Evolutionary conservation across 2,797 vertebrate species (phyloP).

Genomic region (Myripristis jacobus): DNA sequence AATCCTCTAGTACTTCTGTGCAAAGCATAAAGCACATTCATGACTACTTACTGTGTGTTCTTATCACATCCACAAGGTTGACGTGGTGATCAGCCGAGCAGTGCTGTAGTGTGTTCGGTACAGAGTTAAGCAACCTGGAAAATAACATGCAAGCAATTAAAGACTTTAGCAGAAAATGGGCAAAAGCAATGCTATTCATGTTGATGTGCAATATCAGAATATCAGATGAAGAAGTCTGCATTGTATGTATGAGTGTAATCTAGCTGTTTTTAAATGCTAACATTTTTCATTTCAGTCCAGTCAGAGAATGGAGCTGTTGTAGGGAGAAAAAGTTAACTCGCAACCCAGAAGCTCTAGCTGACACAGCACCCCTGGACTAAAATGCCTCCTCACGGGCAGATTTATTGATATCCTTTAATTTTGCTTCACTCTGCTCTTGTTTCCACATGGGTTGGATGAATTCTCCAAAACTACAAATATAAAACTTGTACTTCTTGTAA

Average conservation of each 20-base stretch:
- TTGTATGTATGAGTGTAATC: not conserved
- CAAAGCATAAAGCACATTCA: not conserved
- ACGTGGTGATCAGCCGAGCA: conserved; percentile 88
- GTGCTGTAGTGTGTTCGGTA: conserved; percentile 86
- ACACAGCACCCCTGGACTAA: too few species aligned
- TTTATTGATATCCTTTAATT: too few species aligned
- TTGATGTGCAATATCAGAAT: too few species aligned
- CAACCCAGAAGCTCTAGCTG: too few species aligned
- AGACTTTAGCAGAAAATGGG: not conserved
- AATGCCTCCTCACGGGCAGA: too few species aligned
- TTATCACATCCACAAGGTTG: conserved; percentile 81
- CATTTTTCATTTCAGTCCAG: too few species aligned
- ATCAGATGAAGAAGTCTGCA: not conserved
- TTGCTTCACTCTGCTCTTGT: too few species aligned
- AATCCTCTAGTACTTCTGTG: not conserved
- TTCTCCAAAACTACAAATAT: too few species aligned
- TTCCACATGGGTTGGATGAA: too few species aligned
- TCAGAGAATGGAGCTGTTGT: too few species aligned
- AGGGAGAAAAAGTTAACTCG: too few species aligned
- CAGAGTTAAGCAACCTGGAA: conserved; percentile 82
- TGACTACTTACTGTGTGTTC: conserved; percentile 84
- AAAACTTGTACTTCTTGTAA: too few species aligned
- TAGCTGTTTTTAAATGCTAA: not conserved
- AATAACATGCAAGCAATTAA: not conserved
- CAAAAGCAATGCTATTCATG: not conserved